phyloP scores from a whole-genome alignment of 2,888 invertebrate species.

The Miltochrista miniata region DNA sequence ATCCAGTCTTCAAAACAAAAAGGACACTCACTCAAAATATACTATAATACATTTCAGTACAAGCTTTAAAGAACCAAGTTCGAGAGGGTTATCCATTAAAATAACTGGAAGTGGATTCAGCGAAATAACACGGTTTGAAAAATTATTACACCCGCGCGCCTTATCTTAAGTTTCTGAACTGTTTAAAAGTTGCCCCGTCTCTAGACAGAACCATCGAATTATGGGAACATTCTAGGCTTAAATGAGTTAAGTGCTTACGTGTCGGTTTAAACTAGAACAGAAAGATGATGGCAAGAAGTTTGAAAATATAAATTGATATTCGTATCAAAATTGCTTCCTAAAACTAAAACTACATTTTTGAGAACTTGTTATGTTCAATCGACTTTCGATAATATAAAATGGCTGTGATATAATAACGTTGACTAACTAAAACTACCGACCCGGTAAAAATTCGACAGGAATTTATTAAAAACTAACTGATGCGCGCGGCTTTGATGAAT shows the following conservation, averaged over 20 bases:
- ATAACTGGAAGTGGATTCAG: slow-evolving; percentile 48
- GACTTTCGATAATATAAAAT: too few species aligned
- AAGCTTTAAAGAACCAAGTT: slow-evolving; percentile 35
- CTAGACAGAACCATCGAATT: slow-evolving; percentile 32
- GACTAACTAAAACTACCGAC: too few species aligned
- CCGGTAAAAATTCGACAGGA: too few species aligned
- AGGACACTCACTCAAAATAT: slow-evolving; percentile 16
- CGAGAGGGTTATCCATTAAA: slow-evolving; percentile 51
- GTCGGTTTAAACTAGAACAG: background rate
- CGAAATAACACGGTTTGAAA: slow-evolving; percentile 55
- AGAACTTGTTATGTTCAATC: too few species aligned
- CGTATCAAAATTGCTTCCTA: too few species aligned
- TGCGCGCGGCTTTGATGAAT: too few species aligned
- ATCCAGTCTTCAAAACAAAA: background rate
- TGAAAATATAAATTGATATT: too few species aligned
- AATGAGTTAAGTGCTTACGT: slow-evolving; percentile 26
- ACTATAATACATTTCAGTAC: slow-evolving; percentile 30
- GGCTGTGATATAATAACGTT: too few species aligned
- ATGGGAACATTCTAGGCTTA: slow-evolving; percentile 17
- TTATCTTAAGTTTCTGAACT: slow-evolving; percentile 25
- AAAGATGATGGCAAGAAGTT: background rate
- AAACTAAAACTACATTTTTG: too few species aligned
- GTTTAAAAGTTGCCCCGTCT: slow-evolving; percentile 37
- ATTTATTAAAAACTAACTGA: too few species aligned
- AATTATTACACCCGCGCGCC: slow-evolving; percentile 47